Percentiles rank a stretch among this genome's conserved stretches.
Evolutionary conservation across 2,797 vertebrate genomes (phyloP).

Genomic region (Melanotaenia maccullochi): DNA sequence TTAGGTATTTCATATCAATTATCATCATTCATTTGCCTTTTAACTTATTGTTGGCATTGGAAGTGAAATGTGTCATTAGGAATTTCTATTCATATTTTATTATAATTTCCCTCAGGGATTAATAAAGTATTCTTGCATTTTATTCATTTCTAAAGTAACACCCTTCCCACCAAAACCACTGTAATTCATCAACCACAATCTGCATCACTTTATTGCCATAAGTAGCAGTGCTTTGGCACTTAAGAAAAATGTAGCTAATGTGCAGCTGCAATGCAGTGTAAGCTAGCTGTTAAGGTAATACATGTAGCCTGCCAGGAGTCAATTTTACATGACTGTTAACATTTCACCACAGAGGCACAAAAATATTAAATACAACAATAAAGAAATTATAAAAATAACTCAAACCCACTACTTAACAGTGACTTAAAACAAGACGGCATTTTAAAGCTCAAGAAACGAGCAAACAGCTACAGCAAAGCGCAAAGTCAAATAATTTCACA

Average conservation of each 20-base stretch:
- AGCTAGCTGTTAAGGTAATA: not conserved
- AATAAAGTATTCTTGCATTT: not conserved
- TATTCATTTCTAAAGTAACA: not conserved
- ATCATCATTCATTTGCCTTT: not conserved
- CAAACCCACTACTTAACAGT: too few relatives aligned
- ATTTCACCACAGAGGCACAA: too few relatives aligned
- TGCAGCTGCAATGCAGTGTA: not conserved
- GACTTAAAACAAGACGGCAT: too few relatives aligned
- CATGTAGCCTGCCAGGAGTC: not conserved
- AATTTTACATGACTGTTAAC: too few relatives aligned
- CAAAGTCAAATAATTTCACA: too few relatives aligned
- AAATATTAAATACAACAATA: too few relatives aligned
- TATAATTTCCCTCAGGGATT: not conserved
- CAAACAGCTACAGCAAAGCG: too few relatives aligned
- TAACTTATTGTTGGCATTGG: not conserved
- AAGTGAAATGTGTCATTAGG: not conserved
- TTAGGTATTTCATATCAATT: constrained; percentile 29
- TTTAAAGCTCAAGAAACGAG: too few relatives aligned
- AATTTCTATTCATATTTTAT: not conserved
- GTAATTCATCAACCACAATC: not conserved
- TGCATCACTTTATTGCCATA: not conserved
- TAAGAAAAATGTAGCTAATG: not conserved
- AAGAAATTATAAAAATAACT: too few relatives aligned
- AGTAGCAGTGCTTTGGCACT: not conserved
- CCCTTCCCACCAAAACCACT: not conserved